A percentile compares a stretch with the other conserved stretches of the same genome.
Conservation (phyloP, 2,797 vertebrate genomes). For the Xenentodon cancila region DNA sequence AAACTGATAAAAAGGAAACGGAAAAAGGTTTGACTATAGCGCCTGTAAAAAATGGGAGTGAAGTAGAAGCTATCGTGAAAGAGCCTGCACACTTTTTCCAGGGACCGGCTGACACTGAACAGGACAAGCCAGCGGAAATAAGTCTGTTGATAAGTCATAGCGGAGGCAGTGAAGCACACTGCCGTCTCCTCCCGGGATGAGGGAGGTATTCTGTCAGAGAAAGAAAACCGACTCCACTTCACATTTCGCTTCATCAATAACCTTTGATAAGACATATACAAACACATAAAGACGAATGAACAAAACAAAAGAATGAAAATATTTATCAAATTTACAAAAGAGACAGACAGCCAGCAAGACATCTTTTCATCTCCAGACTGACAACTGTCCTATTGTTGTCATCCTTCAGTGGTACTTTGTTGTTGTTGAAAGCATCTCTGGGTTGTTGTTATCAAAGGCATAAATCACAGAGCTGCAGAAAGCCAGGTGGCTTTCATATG, state of each 20-base stretch:
- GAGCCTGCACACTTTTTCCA: slow-evolving; percentile 20
- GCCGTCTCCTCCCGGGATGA: slow-evolving; percentile 52
- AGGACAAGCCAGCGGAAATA: slow-evolving; percentile 67
- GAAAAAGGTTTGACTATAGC: background rate
- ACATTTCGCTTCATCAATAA: slow-evolving; percentile 71
- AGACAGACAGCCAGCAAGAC: slow-evolving; percentile 67
- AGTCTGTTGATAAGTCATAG: slow-evolving; percentile 63
- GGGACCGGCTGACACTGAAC: slow-evolving; percentile 49
- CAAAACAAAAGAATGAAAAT: slow-evolving; percentile 51
- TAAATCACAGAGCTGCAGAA: slow-evolving; percentile 75
- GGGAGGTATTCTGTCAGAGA: slow-evolving; percentile 50
- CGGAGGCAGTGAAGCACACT: slow-evolving; percentile 58
- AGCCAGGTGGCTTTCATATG: slow-evolving; percentile 81
- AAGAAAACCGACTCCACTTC: slow-evolving; percentile 69
- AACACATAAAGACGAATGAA: slow-evolving; percentile 62
- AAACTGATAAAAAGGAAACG: background rate
- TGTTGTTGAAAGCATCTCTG: slow-evolving; percentile 79
- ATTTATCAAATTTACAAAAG: slow-evolving; percentile 67
- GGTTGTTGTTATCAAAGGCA: slow-evolving; percentile 79
- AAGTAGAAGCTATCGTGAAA: slow-evolving; percentile 29
- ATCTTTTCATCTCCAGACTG: slow-evolving; percentile 85
- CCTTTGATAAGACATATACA: slow-evolving; percentile 65
- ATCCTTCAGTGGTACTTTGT: slow-evolving; percentile 72
- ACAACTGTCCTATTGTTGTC: slow-evolving; percentile 82
- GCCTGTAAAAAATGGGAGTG: slow-evolving; percentile 16